Evolutionary conservation across 2,113 vertebrate genomes (phyloP).

Genomic region (Sciurus niger): DNA sequence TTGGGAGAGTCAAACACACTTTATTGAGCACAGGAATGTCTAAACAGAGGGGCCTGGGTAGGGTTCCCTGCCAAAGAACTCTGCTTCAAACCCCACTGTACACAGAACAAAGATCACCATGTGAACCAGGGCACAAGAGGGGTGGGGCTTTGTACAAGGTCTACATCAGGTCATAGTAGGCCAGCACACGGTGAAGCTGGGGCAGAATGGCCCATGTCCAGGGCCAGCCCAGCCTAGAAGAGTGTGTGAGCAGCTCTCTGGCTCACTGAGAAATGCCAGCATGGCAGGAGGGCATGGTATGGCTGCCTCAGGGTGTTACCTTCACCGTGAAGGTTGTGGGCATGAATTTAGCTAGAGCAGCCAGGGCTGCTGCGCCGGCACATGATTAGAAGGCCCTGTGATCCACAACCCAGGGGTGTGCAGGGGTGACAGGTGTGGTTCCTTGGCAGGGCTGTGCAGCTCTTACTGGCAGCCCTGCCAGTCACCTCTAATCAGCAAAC

Average conservation of each 20-base stretch:
- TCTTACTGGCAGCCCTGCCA: not conserved
- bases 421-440: not conserved
- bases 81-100: not conserved
- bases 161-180: not conserved
- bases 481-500: not conserved
- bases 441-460: not conserved
- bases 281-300: not conserved
- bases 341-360: constrained; percentile 6
- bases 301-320: not conserved
- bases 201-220: not conserved
- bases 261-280: not conserved
- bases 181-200: not conserved
- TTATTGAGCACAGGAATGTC: constrained; percentile 77
- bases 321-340: not conserved
- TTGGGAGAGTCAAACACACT: constrained; percentile 64
- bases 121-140: not conserved
- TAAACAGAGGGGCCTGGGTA: constrained; percentile 51
- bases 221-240: not conserved
- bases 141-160: not conserved
- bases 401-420: not conserved
- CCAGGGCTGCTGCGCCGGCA: constrained; percentile 7
- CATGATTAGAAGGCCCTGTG: constrained; percentile 56
- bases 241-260: not conserved
- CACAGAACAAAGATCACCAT: constrained; percentile 11
- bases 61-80: not conserved